These are phyloP conservation scores for Enteromius anoplus DNA, from an alignment of 2,797 vertebrate genomes.

Conservation along the genomic window DNA sequence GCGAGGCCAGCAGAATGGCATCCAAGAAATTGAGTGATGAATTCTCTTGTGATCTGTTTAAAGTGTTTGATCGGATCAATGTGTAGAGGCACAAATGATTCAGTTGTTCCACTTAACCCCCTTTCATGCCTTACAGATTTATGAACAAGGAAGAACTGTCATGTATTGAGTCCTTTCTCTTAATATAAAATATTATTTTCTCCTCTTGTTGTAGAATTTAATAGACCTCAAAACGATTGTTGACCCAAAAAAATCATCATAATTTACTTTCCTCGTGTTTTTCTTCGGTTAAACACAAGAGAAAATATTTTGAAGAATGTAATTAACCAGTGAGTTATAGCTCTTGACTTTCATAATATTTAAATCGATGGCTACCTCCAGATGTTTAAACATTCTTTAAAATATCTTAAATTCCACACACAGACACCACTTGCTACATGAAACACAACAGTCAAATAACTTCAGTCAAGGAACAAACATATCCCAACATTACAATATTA, in stretches of 20 bases:
- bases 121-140: not conserved
- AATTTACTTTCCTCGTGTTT: not conserved
- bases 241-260: not conserved
- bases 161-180: not conserved
- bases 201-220: not conserved
- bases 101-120: slow-evolving; percentile 15
- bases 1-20: slow-evolving; percentile 33
- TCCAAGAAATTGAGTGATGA: slow-evolving; percentile 23
- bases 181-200: not conserved
- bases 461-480: not conserved
- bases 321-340: not conserved
- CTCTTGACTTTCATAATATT: not conserved
- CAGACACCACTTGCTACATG: slow-evolving; percentile 6
- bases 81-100: slow-evolving; percentile 53
- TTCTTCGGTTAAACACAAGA: not conserved
- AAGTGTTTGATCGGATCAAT: not conserved
- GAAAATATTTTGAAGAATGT: not conserved
- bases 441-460: not conserved
- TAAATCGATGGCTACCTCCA: not conserved
- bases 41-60: slow-evolving; percentile 29
- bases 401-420: not conserved
- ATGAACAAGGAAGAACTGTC: not conserved
- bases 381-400: not conserved
- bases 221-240: not conserved
- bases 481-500: not conserved